A percentile compares a stretch with the other conserved stretches of the same genome.
Conservation (phyloP, 35 echinoderm and acorn worm species). For the Heliocidaris tuberculata region DNA sequence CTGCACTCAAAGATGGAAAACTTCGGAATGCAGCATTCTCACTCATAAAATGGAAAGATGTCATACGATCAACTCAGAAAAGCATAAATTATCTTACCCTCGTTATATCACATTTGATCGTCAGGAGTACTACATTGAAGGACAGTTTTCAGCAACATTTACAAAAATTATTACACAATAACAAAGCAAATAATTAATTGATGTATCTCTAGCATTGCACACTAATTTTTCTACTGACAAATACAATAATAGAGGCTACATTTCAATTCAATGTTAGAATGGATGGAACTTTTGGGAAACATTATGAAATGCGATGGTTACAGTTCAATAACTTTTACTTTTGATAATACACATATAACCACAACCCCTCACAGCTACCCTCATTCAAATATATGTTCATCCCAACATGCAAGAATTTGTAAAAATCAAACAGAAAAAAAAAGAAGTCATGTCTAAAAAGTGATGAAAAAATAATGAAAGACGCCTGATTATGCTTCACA, state of each 20-base stretch:
- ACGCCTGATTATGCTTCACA: neutral
- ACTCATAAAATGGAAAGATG: neutral
- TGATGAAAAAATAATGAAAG: neutral
- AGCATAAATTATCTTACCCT: neutral
- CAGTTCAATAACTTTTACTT: too few relatives aligned
- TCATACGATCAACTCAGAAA: neutral
- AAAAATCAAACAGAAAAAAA: neutral
- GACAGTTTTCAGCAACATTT: constrained; percentile 1
- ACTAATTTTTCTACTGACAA: neutral
- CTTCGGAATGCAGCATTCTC: neutral
- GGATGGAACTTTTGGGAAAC: too few relatives aligned
- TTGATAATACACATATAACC: too few relatives aligned
- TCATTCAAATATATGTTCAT: neutral
- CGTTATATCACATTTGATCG: neutral
- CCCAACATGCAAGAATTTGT: neutral
- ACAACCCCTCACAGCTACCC: too few relatives aligned
- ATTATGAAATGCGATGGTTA: neutral
- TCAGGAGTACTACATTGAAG: neutral
- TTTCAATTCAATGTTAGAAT: too few relatives aligned
- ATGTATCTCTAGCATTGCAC: neutral
- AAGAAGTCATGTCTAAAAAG: neutral
- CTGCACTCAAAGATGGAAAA: neutral
- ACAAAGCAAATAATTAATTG: neutral
- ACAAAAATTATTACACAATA: neutral
- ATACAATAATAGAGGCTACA: neutral